These are phyloP conservation scores for Drosophila gunungcola DNA, from an alignment of 1,140 invertebrate species.

Conservation along the genomic window DNA sequence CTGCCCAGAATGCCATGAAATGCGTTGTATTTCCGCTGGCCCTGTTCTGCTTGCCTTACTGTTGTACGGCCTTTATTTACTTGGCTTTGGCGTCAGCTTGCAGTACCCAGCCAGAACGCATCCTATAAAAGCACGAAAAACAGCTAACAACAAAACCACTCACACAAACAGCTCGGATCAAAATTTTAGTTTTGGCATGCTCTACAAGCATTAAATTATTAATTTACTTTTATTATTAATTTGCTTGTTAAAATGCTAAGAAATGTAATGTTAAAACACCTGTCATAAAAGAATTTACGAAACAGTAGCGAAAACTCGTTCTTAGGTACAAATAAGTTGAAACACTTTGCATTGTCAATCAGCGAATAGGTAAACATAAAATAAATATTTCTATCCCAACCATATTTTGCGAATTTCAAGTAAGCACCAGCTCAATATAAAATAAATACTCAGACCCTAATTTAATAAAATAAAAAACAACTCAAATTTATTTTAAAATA, in stretches of 20 bases:
- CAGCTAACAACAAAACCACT: background rate
- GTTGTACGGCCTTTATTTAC: conserved; percentile 38
- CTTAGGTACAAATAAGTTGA: too few relatives aligned
- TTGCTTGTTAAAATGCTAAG: too few relatives aligned
- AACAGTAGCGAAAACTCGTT: too few relatives aligned
- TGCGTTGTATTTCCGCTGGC: conserved; percentile 43
- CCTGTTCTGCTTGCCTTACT: background rate
- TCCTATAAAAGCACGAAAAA: conserved; percentile 2
- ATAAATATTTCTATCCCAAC: background rate
- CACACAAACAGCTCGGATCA: conserved; percentile 1
- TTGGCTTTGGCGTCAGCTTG: conserved; percentile 45
- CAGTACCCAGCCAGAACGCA: conserved; percentile 18
- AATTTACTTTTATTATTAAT: too few relatives aligned
- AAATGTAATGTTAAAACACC: too few relatives aligned
- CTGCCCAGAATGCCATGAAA: conserved; percentile 46
- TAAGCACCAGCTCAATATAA: too few relatives aligned
- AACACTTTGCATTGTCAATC: too few relatives aligned
- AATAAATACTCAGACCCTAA: too few relatives aligned
- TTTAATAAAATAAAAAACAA: background rate
- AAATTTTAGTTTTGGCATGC: background rate
- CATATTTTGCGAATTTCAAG: too few relatives aligned
- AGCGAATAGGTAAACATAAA: background rate
- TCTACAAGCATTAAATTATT: too few relatives aligned
- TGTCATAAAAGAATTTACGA: too few relatives aligned
- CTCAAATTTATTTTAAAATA: background rate